Base-by-base conservation (phyloP, 1,140 invertebrate genomes). In the Phenacoccus solenopsis region DNA sequence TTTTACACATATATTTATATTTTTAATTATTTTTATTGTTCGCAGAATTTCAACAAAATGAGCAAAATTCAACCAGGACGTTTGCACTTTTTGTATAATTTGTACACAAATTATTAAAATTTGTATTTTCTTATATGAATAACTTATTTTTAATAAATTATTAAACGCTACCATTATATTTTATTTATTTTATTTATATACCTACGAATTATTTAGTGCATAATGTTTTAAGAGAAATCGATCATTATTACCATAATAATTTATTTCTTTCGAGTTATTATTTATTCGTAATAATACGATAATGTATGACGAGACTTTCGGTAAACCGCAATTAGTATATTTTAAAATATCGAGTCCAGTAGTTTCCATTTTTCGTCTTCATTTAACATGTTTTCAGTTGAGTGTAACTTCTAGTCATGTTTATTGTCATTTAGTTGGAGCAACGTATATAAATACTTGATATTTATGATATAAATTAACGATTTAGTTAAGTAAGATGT, bases 331-430 rank as follows among this genome's bases (percentile, higher is more conserved):
- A n/a, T n/a, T n/a, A n/a, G n/a, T n/a, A n/a, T n/a, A n/a, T n/a
- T n/a, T n/a, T n/a, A n/a, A n/a, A n/a, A n/a, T n/a, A n/a, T n/a
- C n/a, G n/a, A n/a, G n/a, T n/a, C n/a, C n/a, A n/a, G n/a, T n/a
- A n/a, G n/a, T n/a, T 49, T 49, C 38, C 38, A 49, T 64, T 3
- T 10, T 24, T 64, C 9, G 7, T 9, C n/a, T 22, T 59, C 59
- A 22, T 64, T n/a, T 64, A 25, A 25, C 25, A 27, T 64, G 12
- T 59, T 64, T 64, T 64, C 25, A 20, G 25, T 64, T 64, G 59
- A 64, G 59, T 64, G 59, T 64, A 64, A 64, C 59, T 64, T 64
- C 59, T 64, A 64, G 59, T 64, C 59, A 64, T 64, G 59, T 24
- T 59, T 59, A 59, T 59, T 59, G 5, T 59, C n/a, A 13, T 49